Percentiles rank a stretch among this genome's conserved stretches.
Conservation (phyloP, 2,888 invertebrate species). For the Drosophila hamatofila region DNA sequence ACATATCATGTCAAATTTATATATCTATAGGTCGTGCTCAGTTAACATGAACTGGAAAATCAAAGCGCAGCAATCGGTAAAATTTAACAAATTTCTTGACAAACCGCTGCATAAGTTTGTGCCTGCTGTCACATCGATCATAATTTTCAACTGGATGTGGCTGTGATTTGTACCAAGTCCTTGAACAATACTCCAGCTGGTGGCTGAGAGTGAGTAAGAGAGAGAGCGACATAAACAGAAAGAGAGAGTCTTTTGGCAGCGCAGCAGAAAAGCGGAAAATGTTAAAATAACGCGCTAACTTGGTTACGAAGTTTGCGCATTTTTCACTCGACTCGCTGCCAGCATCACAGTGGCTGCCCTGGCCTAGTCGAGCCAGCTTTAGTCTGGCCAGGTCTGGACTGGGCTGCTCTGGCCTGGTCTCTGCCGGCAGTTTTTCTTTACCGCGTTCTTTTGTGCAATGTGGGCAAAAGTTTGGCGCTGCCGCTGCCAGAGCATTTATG, state of each 20-base stretch:
- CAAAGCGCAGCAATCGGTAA: conserved; percentile 59
- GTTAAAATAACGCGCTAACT: conserved; percentile 81
- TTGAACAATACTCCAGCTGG: conserved; percentile 53
- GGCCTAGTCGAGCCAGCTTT: conserved; percentile 17
- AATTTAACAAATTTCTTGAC: conserved; percentile 78
- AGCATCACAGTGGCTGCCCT: conserved; percentile 27
- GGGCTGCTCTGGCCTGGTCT: conserved; percentile 13
- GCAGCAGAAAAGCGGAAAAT: conserved; percentile 74
- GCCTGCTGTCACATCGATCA: conserved; percentile 72
- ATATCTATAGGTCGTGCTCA: too few relatives aligned
- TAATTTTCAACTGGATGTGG: conserved; percentile 65
- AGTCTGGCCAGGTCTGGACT: neutral
- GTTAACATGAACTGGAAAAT: conserved; percentile 27
- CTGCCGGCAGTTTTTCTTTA: conserved; percentile 48
- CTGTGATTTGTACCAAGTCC: conserved; percentile 77
- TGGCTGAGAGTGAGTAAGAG: neutral
- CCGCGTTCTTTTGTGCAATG: conserved; percentile 74
- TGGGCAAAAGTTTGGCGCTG: conserved; percentile 77
- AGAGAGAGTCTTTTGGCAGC: conserved; percentile 39
- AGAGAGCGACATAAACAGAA: conserved; percentile 20
- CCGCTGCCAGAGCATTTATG: conserved; percentile 80
- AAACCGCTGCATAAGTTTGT: conserved; percentile 62
- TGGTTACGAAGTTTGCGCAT: conserved; percentile 81
- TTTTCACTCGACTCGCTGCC: conserved; percentile 77
- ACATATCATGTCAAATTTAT: too few relatives aligned